Conservation (phyloP, 2,113 vertebrate genomes). For the Cynopterus brachyotis region DNA sequence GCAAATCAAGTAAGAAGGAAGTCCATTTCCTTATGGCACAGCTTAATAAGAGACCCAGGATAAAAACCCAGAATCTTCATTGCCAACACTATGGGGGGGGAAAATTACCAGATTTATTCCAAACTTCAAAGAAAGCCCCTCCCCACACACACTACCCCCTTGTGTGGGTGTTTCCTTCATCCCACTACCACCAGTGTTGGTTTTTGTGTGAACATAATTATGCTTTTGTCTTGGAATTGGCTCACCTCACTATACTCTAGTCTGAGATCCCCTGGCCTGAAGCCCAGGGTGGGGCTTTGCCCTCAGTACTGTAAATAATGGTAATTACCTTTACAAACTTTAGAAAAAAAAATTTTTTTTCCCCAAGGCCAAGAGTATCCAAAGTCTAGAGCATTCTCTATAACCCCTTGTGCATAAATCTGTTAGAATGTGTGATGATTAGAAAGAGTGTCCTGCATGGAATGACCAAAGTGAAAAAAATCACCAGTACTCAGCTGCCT, state of each 20-base stretch:
- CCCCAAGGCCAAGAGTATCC: conserved; percentile 70
- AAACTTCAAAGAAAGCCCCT: conserved; percentile 73
- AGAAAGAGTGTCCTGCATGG: not conserved
- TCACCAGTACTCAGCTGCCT: not conserved
- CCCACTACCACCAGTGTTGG: conserved; percentile 46
- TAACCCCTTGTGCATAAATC: not conserved
- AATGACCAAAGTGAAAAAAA: not conserved
- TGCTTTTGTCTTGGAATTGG: conserved; percentile 77
- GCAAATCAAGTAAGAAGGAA: conserved; percentile 59
- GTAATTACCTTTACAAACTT: conserved; percentile 77
- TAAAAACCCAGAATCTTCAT: conserved; percentile 41
- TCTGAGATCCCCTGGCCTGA: conserved; percentile 64
- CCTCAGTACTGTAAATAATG: conserved; percentile 79
- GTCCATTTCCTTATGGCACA: conserved; percentile 58
- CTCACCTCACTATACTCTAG: conserved; percentile 60
- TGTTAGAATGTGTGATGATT: not conserved
- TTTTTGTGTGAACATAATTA: conserved; percentile 68
- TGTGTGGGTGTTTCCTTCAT: conserved; percentile 31
- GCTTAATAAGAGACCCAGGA: conserved; percentile 23
- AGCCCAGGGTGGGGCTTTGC: conserved; percentile 77
- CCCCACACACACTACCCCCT: conserved; percentile 2
- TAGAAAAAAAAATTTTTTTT: not conserved
- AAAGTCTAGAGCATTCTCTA: conserved; percentile 52
- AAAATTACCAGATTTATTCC: conserved; percentile 47
- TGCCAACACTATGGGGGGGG: not conserved